These are phyloP conservation scores for Lordiphosa collinella DNA, from an alignment of 1,140 invertebrate species.

Conservation along the genomic window DNA sequence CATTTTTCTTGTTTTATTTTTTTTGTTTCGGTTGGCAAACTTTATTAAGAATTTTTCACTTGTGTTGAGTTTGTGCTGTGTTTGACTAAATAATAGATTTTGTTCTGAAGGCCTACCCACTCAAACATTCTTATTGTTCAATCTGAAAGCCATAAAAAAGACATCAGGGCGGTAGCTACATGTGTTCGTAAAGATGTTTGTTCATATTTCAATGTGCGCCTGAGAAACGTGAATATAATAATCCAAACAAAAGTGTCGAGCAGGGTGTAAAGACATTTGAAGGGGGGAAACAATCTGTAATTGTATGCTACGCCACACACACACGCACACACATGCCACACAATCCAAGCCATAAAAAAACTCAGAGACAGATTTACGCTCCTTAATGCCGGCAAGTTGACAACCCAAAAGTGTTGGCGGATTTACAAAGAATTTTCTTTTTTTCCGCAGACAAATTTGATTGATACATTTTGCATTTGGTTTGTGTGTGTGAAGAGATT, in stretches of 20 bases:
- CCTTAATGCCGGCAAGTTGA: conserved; percentile 70
- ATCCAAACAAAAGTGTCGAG: conserved; percentile 54
- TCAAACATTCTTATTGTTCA: too few relatives aligned
- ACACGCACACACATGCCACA: conserved; percentile 16
- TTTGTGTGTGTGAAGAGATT: conserved; percentile 29
- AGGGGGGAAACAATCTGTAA: conserved; percentile 62
- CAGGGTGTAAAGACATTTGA: conserved; percentile 42
- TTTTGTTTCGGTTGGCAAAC: not conserved
- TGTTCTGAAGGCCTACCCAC: conserved; percentile 19
- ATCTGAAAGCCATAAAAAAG: conserved; percentile 70
- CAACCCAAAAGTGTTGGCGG: conserved; percentile 68
- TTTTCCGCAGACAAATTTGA: conserved; percentile 49
- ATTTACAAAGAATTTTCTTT: conserved; percentile 42
- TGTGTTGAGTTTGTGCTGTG: not conserved
- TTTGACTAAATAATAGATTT: not conserved
- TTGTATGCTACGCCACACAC: conserved; percentile 45
- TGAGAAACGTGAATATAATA: conserved; percentile 75
- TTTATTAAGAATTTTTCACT: not conserved
- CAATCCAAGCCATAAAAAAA: not conserved
- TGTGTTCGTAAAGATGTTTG: conserved; percentile 64
- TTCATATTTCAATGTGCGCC: conserved; percentile 49
- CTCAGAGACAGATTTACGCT: conserved; percentile 49
- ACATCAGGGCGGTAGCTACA: conserved; percentile 17
- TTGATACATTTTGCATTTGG: conserved; percentile 64
- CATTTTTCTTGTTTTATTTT: conserved; percentile 33